Evolutionary conservation across 2,888 invertebrate genomes (phyloP).

Genomic region (Seira musarum): DNA sequence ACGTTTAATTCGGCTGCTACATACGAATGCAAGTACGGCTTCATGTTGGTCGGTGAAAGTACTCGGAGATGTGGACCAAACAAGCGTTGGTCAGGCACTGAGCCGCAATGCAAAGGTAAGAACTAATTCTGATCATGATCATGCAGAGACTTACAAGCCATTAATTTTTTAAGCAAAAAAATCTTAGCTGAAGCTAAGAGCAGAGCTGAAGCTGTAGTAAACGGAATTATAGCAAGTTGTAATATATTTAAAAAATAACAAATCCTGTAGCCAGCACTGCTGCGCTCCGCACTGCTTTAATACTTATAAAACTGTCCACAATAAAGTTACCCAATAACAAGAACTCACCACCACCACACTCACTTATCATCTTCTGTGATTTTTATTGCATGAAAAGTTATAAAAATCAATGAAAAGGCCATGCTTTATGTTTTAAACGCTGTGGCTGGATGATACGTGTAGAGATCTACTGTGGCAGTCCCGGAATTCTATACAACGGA

Average conservation of each 20-base stretch:
- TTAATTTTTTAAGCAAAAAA: neutral
- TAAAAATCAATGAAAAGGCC: slow-evolving; percentile 5
- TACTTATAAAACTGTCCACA: neutral
- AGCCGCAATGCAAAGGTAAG: slow-evolving; percentile 92
- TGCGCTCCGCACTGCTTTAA: neutral
- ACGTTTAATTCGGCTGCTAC: slow-evolving; percentile 96
- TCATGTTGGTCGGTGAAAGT: slow-evolving; percentile 89
- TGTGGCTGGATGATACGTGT: slow-evolving; percentile 22
- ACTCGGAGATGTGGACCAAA: slow-evolving; percentile 95
- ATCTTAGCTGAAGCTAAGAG: slow-evolving; percentile 5
- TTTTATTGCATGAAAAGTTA: slow-evolving; percentile 34
- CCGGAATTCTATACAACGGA: slow-evolving; percentile 75
- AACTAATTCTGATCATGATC: neutral
- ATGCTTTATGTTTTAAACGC: slow-evolving; percentile 29
- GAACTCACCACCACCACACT: neutral
- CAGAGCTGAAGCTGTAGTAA: slow-evolving; percentile 55
- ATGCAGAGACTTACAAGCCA: neutral
- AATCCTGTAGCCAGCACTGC: neutral
- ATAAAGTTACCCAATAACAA: neutral
- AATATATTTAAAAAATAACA: neutral
- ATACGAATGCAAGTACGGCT: slow-evolving; percentile 97
- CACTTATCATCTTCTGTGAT: slow-evolving; percentile 20
- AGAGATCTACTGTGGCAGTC: slow-evolving; percentile 76
- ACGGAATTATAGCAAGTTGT: slow-evolving; percentile 10
- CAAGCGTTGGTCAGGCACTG: slow-evolving; percentile 94